Conservation (phyloP, 2,113 vertebrate genomes). For the Trematocara marginatum region DNA sequence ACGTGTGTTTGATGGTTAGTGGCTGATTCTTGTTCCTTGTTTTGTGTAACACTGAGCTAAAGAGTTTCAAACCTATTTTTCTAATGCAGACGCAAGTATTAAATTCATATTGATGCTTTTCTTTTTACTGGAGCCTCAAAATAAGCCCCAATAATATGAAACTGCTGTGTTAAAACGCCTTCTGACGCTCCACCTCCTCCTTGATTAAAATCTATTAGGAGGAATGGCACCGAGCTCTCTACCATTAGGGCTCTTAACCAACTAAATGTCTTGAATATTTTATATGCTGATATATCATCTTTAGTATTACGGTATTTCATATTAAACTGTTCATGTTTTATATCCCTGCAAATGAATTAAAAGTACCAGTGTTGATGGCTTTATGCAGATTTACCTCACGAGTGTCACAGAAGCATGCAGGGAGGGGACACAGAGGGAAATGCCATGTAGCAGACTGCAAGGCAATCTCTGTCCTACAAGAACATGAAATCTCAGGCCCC, state of each 20-base stretch:
- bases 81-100: not conserved
- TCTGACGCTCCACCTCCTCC: not conserved
- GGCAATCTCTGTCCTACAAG: not conserved
- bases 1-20: not conserved
- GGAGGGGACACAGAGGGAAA: not conserved
- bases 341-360: not conserved
- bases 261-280: conserved; percentile 29
- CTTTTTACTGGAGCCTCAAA: not conserved
- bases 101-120: not conserved
- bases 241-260: conserved; percentile 19
- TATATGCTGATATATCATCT: conserved; percentile 17
- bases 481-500: not conserved
- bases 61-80: not conserved
- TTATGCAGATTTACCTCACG: not conserved
- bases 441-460: not conserved
- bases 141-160: not conserved
- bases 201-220: not conserved
- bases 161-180: no score
- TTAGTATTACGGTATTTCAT: not conserved
- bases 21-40: not conserved
- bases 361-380: not conserved
- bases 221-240: not conserved
- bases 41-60: not conserved
- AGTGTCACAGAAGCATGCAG: not conserved
- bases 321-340: not conserved